These are phyloP conservation scores for Aratinga solstitialis DNA, from an alignment of 2,797 vertebrate genomes.

Conservation along the genomic window DNA sequence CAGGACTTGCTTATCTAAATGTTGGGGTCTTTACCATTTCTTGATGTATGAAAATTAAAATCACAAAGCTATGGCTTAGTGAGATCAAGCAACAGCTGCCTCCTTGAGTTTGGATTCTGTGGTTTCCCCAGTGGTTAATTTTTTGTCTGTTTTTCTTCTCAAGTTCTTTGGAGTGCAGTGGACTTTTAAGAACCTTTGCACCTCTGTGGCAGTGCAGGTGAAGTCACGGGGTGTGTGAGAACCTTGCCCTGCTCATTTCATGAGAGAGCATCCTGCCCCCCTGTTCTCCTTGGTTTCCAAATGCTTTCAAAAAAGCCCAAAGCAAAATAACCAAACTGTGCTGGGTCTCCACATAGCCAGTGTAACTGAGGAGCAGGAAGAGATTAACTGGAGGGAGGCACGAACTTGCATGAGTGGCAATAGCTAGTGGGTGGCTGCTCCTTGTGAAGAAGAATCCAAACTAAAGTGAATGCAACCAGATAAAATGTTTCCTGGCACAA, in stretches of 20 bases:
- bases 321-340: neutral
- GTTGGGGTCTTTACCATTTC: accelerated
- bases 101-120: neutral
- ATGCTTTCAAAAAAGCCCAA: neutral
- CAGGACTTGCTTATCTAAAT: neutral
- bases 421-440: neutral
- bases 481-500: accelerated
- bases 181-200: neutral
- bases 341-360: neutral
- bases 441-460: neutral
- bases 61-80: neutral
- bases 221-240: neutral
- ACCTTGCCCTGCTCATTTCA: neutral
- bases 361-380: neutral
- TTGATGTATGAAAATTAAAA: neutral
- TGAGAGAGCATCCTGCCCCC: neutral
- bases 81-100: neutral
- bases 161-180: neutral
- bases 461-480: neutral
- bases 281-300: neutral
- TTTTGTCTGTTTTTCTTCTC: neutral
- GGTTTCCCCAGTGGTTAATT: neutral
- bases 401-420: accelerated
- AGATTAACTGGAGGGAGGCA: neutral
- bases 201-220: neutral